Conservation (phyloP, 1,140 invertebrate species). For the Mylabris phalerata region DNA sequence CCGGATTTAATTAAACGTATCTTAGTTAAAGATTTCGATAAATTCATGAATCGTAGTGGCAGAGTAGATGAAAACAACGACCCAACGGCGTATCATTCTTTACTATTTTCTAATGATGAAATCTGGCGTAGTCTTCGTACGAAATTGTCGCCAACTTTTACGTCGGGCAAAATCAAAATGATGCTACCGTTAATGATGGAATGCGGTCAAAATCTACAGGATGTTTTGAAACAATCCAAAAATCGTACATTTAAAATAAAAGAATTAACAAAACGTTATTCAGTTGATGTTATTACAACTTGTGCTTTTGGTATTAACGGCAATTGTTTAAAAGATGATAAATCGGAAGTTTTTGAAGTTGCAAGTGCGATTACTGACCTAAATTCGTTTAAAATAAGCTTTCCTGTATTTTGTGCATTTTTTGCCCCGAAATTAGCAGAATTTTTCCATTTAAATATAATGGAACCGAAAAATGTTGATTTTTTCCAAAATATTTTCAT, state of each 20-base stretch:
- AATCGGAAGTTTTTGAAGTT: slow-evolving; percentile 18
- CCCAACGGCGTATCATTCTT: slow-evolving; percentile 44
- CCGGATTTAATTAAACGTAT: slow-evolving; percentile 45
- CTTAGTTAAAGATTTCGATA: slow-evolving; percentile 44
- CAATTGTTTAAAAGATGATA: slow-evolving; percentile 41
- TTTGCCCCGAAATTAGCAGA: slow-evolving; percentile 50
- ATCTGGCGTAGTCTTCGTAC: slow-evolving; percentile 44
- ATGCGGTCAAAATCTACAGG: background rate
- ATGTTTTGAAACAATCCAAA: slow-evolving; percentile 20
- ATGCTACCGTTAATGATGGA: slow-evolving; percentile 37
- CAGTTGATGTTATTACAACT: slow-evolving; percentile 28
- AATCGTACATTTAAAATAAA: slow-evolving; percentile 4
- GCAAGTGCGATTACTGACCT: background rate
- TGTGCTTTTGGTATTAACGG: slow-evolving; percentile 47
- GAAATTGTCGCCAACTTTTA: slow-evolving; percentile 45
- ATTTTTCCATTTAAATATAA: too few relatives aligned
- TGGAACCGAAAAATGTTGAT: too few relatives aligned
- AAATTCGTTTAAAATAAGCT: too few relatives aligned
- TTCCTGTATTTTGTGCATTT: slow-evolving; percentile 41
- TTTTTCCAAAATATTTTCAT: too few relatives aligned
- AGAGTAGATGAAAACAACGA: slow-evolving; percentile 45
- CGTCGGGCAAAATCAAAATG: slow-evolving; percentile 44
- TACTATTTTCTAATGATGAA: slow-evolving; percentile 37
- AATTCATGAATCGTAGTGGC: slow-evolving; percentile 47
- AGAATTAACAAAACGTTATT: slow-evolving; percentile 7